A percentile compares a stretch with the other conserved stretches of the same genome.
These are phyloP conservation scores for Azorinus chamasolen DNA, from an alignment of 2,888 invertebrate species.

Conservation along the genomic window DNA sequence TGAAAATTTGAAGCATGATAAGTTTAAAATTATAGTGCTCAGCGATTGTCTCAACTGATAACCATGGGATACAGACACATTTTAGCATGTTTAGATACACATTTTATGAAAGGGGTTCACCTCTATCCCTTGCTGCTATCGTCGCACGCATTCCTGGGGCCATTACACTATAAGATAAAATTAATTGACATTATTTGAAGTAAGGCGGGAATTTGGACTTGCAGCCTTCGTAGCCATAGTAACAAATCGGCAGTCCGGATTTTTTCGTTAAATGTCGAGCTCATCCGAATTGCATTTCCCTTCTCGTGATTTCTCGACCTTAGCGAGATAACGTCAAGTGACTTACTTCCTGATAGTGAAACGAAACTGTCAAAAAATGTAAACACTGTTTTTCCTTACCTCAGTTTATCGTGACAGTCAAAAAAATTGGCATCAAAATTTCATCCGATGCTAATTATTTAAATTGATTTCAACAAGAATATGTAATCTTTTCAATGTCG, in stretches of 20 bases:
- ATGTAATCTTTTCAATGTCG: too few relatives aligned
- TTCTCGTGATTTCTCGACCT: constrained; percentile 22
- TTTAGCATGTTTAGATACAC: too few relatives aligned
- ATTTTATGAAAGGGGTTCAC: constrained; percentile 21
- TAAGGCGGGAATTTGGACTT: constrained; percentile 26
- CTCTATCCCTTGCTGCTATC: constrained; percentile 71
- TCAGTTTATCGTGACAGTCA: too few relatives aligned
- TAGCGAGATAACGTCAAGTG: constrained; percentile 43
- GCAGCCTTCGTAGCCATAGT: constrained; percentile 12
- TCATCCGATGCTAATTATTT: too few relatives aligned
- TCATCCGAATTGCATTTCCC: constrained; percentile 8
- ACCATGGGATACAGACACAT: too few relatives aligned
- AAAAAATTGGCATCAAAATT: too few relatives aligned
- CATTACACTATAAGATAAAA: not conserved
- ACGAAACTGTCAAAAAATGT: too few relatives aligned
- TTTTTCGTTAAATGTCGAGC: not conserved
- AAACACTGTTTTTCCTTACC: too few relatives aligned
- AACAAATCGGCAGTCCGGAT: constrained; percentile 9
- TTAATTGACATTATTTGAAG: constrained; percentile 17
- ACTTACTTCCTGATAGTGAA: constrained; percentile 43
- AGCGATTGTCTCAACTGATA: too few relatives aligned
- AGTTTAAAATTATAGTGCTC: too few relatives aligned
- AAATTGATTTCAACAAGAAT: too few relatives aligned
- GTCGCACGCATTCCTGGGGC: constrained; percentile 7
- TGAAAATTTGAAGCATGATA: too few relatives aligned